phyloP scores from a whole-genome alignment of 2,113 vertebrate genomes.

The Pteropus alecto region DNA sequence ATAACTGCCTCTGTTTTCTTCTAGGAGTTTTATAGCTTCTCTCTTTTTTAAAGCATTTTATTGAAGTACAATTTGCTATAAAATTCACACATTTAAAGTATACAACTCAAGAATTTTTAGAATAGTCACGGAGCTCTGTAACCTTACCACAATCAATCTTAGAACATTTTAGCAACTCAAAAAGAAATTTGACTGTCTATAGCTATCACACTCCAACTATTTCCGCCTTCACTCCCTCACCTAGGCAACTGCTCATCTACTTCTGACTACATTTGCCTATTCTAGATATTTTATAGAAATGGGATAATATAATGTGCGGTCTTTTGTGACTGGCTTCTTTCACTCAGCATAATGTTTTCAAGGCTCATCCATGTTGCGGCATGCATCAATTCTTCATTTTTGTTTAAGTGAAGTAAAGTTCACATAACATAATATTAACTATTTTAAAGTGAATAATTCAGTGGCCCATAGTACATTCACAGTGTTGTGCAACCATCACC shows the following conservation, averaged over 20 bases:
- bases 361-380: not conserved
- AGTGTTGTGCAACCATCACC: not conserved
- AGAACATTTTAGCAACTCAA: not conserved
- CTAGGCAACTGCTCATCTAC: not conserved
- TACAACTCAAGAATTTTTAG: not conserved
- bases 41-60: too few relatives aligned
- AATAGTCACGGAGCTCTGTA: not conserved
- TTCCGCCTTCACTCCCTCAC: not conserved
- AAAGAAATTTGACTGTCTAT: not conserved
- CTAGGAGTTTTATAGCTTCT: too few relatives aligned
- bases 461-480: not conserved
- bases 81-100: not conserved
- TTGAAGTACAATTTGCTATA: not conserved
- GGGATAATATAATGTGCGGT: not conserved
- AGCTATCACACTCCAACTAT: not conserved
- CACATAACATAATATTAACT: not conserved
- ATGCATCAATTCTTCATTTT: not conserved
- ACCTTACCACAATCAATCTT: not conserved
- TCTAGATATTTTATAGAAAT: not conserved
- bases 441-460: not conserved
- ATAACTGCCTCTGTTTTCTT: too few relatives aligned
- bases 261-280: not conserved
- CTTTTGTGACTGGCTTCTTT: not conserved
- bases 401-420: not conserved
- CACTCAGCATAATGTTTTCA: not conserved